phyloP scores from a whole-genome alignment of 53 echinoderm and acorn worm genomes.

The Hippasteria phrygiana region DNA sequence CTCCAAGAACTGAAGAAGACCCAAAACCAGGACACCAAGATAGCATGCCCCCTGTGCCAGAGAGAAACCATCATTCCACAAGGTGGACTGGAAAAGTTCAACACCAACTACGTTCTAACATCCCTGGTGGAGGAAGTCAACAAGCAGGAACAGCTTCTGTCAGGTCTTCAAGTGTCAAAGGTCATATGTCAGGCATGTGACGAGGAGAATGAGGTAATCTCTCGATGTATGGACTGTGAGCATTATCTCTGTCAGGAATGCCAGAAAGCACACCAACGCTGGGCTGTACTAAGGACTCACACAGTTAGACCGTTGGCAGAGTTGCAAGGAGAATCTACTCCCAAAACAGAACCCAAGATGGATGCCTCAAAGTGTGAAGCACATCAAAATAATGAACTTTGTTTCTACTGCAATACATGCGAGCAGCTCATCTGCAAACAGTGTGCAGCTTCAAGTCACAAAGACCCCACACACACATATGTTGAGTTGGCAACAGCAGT shows the following conservation, averaged over 20 bases:
- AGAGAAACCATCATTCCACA: conserved; percentile 34
- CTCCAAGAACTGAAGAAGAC: conserved; percentile 37
- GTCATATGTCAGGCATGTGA: conserved; percentile 4
- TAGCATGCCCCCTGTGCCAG: conserved; percentile 47
- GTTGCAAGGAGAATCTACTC: not conserved
- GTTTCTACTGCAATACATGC: too few species aligned
- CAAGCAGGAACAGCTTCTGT: not conserved
- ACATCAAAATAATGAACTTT: too few species aligned
- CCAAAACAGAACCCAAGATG: not conserved
- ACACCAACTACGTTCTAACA: not conserved
- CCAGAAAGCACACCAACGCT: conserved; percentile 13
- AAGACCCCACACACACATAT: not conserved
- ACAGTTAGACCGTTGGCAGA: conserved; percentile 1
- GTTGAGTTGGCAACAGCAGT: not conserved
- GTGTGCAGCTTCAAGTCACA: too few species aligned
- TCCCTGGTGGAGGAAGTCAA: conserved; percentile 19
- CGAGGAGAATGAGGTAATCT: conserved; percentile 8
- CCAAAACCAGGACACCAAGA: conserved; percentile 16
- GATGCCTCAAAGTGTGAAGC: not conserved
- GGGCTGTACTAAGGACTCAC: not conserved
- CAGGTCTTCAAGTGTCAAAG: not conserved
- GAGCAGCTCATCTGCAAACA: too few species aligned
- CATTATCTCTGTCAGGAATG: conserved; percentile 22
- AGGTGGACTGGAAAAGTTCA: conserved; percentile 34
- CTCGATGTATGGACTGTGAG: conserved; percentile 33